Evolutionary conservation across 1,140 invertebrate species (phyloP).

Genomic region (Ruditapes philippinarum): DNA sequence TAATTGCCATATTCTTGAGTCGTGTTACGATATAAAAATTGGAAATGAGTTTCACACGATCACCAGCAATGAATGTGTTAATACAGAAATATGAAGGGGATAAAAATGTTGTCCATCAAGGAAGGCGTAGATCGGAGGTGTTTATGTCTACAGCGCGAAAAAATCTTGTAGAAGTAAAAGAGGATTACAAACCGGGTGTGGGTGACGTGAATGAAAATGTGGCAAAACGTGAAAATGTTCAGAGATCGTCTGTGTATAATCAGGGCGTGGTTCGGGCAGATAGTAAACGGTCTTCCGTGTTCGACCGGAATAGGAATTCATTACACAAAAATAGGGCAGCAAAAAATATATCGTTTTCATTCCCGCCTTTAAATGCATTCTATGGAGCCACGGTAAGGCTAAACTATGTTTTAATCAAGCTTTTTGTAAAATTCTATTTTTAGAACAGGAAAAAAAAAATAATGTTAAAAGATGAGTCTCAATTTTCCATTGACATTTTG

Average conservation of each 20-base stretch:
- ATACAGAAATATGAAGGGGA: constrained; percentile 21
- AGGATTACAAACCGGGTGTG: not conserved
- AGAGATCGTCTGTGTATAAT: not conserved
- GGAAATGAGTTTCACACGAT: constrained; percentile 9
- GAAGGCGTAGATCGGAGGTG: not conserved
- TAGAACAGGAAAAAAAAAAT: too few relatives aligned
- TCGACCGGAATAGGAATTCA: not conserved
- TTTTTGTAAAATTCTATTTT: too few relatives aligned
- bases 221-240: not conserved
- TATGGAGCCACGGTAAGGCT: constrained; percentile 14
- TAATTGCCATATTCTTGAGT: too few relatives aligned
- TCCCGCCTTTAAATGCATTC: constrained; percentile 49
- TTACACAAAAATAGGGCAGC: not conserved
- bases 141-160: not conserved
- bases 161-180: not conserved
- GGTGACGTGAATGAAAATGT: not conserved
- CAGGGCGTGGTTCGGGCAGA: not conserved
- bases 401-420: too few relatives aligned
- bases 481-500: too few relatives aligned
- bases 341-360: constrained; percentile 53
- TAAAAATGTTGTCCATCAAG: not conserved
- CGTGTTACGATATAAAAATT: too few relatives aligned
- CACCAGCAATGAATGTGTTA: not conserved
- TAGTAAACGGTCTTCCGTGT: not conserved
- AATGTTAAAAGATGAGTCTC: too few relatives aligned